Percentiles rank a stretch among this genome's conserved stretches.
phyloP scores from a whole-genome alignment of 30 jellyfish, hydroid and myxozoan species.

The Cassiopea xamachana region DNA sequence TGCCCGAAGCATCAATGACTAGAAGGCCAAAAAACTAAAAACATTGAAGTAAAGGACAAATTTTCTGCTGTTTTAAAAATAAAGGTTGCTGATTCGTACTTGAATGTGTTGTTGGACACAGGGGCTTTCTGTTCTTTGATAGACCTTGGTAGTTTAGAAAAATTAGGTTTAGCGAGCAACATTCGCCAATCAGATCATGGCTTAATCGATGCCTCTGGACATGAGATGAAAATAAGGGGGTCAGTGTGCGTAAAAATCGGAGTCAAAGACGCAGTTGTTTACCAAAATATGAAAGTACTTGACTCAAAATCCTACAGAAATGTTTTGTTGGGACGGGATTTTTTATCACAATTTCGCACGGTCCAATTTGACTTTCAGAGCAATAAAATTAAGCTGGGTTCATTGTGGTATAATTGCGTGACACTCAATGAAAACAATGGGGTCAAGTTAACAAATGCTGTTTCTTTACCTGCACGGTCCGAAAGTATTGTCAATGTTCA shows the following conservation, averaged over 20 bases:
- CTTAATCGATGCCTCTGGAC: background rate
- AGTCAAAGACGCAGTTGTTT: background rate
- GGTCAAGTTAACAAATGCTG: background rate
- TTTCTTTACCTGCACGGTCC: background rate
- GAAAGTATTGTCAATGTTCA: conserved; percentile 5
- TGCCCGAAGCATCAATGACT: background rate
- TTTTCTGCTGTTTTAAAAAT: background rate
- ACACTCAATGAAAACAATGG: background rate
- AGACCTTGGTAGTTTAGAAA: background rate
- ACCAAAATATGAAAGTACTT: background rate
- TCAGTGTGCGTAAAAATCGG: background rate
- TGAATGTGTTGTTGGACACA: background rate
- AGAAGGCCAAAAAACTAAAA: background rate
- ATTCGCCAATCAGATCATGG: background rate
- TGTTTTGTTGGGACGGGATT: background rate
- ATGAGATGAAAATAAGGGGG: background rate
- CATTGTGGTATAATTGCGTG: background rate
- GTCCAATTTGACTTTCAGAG: background rate
- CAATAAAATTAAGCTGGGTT: background rate
- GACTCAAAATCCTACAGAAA: background rate
- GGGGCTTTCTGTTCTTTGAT: background rate
- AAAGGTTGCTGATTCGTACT: background rate
- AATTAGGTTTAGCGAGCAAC: background rate
- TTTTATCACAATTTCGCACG: background rate
- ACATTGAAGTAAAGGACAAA: background rate